These are phyloP conservation scores for Trachurus trachurus DNA, from an alignment of 2,797 vertebrate genomes.

Conservation along the genomic window DNA sequence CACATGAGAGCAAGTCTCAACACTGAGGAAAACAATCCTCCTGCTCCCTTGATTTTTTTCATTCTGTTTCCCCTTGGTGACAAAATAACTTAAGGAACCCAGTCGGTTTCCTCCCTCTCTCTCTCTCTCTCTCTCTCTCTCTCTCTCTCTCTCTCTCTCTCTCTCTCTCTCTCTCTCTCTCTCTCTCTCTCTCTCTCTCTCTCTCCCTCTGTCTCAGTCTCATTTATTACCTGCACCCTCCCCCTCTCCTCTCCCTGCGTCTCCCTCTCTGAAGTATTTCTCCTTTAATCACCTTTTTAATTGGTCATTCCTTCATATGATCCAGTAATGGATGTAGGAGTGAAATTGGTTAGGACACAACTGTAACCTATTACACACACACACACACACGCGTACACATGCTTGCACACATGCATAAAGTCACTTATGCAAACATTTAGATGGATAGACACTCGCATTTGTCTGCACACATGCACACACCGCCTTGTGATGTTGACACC, in stretches of 20 bases:
- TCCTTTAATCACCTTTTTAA: conserved; percentile 75
- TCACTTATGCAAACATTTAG: conserved; percentile 21
- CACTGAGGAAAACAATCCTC: conserved; percentile 1
- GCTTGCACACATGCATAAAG: conserved; percentile 28
- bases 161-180: neutral
- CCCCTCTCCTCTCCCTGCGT: neutral
- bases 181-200: neutral
- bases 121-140: neutral
- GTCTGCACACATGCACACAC: conserved; percentile 30
- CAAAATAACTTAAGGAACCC: conserved; percentile 46
- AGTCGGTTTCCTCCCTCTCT: conserved; percentile 6
- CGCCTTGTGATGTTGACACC: conserved; percentile 51
- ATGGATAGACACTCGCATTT: conserved; percentile 39
- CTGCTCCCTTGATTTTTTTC: conserved; percentile 22
- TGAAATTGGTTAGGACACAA: conserved; percentile 45
- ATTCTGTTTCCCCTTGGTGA: conserved; percentile 32
- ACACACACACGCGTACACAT: conserved; percentile 8
- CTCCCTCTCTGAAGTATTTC: conserved; percentile 30
- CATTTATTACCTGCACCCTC: conserved; percentile 38
- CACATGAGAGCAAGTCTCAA: conserved; percentile 11
- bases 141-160: conserved; percentile 2
- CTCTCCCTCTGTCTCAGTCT: neutral
- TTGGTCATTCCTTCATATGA: conserved; percentile 66
- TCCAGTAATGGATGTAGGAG: conserved; percentile 51
- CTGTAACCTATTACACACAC: conserved; percentile 31